A percentile compares a stretch with the other conserved stretches of the same genome.
Conservation (phyloP, 2,113 vertebrate species). For the Eretmochelys imbricata region DNA sequence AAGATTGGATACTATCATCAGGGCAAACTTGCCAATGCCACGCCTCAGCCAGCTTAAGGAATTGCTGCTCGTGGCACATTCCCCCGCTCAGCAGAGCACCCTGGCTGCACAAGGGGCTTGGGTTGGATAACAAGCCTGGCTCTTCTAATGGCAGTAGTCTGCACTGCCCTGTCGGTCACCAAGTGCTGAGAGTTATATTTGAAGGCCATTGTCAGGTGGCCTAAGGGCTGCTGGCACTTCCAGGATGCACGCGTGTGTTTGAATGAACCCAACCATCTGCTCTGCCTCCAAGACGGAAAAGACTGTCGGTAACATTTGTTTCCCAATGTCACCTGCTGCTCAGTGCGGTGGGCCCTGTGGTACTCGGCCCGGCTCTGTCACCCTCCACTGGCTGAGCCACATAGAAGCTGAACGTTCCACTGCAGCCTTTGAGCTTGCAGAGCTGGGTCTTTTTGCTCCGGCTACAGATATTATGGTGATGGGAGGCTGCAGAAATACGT, state of each 20-base stretch:
- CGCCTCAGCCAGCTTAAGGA: background rate
- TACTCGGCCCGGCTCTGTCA: background rate
- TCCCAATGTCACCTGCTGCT: background rate
- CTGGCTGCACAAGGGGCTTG: background rate
- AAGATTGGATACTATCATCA: background rate
- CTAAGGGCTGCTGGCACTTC: background rate
- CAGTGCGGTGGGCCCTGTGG: background rate
- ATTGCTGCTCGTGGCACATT: background rate
- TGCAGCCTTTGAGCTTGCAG: background rate
- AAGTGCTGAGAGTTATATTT: background rate
- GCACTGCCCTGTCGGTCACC: background rate
- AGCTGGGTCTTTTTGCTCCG: background rate
- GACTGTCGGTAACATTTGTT: background rate
- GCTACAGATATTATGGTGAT: background rate
- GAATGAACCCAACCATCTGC: background rate
- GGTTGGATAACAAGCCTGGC: no score
- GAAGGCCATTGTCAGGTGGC: background rate
- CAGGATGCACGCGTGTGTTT: background rate
- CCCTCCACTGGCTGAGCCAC: background rate
- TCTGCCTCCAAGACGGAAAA: background rate
- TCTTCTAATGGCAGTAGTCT: background rate
- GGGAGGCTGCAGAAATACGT: background rate
- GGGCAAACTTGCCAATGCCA: background rate
- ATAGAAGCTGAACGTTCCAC: background rate
- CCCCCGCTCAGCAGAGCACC: background rate